Evolutionary conservation across 2,888 invertebrate genomes (phyloP).

Genomic region (Acleris holmiana): DNA sequence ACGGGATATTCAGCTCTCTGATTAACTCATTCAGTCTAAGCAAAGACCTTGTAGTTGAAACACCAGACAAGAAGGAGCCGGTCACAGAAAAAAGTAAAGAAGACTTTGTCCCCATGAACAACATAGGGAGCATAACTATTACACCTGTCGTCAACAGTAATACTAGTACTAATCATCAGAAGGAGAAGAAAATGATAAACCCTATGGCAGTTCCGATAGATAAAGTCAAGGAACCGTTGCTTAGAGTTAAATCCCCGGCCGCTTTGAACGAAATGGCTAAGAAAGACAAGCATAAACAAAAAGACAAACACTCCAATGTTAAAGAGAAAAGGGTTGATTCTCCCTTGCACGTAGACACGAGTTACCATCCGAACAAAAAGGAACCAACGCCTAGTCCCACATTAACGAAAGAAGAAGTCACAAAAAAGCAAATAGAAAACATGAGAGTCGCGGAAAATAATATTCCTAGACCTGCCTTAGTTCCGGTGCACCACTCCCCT

Average conservation of each 20-base stretch:
- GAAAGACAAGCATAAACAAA: conserved; percentile 49
- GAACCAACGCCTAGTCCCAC: conserved; percentile 62
- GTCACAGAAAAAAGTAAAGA: conserved; percentile 56
- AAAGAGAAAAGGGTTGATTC: conserved; percentile 59
- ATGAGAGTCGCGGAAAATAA: conserved; percentile 71
- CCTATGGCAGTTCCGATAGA: conserved; percentile 26
- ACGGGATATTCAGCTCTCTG: conserved; percentile 52
- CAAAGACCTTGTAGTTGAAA: conserved; percentile 67
- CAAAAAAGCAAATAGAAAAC: conserved; percentile 67
- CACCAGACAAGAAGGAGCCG: conserved; percentile 55
- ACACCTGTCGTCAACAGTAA: conserved; percentile 63
- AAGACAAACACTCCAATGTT: conserved; percentile 46
- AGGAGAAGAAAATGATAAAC: conserved; percentile 52
- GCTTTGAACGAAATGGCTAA: conserved; percentile 75
- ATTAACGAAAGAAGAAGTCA: conserved; percentile 58
- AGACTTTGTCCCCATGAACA: conserved; percentile 69
- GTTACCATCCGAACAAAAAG: conserved; percentile 58
- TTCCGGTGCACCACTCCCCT: conserved; percentile 72
- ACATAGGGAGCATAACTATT: conserved; percentile 77
- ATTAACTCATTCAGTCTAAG: conserved; percentile 57
- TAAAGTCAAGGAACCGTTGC: conserved; percentile 59
- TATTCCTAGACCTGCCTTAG: conserved; percentile 68
- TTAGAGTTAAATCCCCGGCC: conserved; percentile 75
- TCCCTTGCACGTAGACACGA: conserved; percentile 69
- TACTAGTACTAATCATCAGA: conserved; percentile 37